phyloP scores from a whole-genome alignment of 2,888 invertebrate species.

The Patella pellucida region DNA sequence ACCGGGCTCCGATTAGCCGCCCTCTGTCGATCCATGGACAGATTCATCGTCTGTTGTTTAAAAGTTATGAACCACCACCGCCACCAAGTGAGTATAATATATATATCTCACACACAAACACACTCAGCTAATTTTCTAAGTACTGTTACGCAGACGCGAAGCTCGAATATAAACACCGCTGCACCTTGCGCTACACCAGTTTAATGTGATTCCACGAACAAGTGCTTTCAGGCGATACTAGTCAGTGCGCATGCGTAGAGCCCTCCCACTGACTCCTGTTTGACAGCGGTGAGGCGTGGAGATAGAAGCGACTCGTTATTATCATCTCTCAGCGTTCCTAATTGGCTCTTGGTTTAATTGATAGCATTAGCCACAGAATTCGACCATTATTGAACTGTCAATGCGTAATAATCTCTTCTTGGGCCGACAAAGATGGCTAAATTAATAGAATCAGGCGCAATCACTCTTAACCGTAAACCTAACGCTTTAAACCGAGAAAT shows the following conservation, averaged over 20 bases:
- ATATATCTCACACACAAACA: too few species aligned
- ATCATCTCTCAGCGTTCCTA: slow-evolving; percentile 41
- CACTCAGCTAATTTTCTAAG: too few species aligned
- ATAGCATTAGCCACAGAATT: slow-evolving; percentile 42
- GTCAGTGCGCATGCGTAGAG: slow-evolving; percentile 28
- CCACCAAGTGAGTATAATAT: too few species aligned
- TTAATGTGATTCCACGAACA: slow-evolving; percentile 7
- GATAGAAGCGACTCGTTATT: slow-evolving; percentile 33
- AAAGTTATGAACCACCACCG: too few species aligned
- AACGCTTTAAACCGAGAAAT: too few species aligned
- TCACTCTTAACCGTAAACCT: too few species aligned
- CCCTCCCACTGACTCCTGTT: slow-evolving; percentile 23
- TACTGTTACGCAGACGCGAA: background rate
- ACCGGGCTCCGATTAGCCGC: slow-evolving; percentile 2
- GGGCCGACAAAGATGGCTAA: slow-evolving; percentile 2
- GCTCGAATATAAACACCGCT: slow-evolving; percentile 7
- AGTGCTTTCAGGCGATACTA: slow-evolving; percentile 32
- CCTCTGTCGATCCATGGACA: slow-evolving; percentile 4
- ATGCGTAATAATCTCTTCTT: slow-evolving; percentile 6
- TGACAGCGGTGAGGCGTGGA: slow-evolving; percentile 14
- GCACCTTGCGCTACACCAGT: slow-evolving; percentile 6
- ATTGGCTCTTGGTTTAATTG: slow-evolving; percentile 53
- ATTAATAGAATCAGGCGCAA: background rate
- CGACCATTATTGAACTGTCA: slow-evolving; percentile 32
- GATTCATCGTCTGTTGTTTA: background rate